phyloP scores from a whole-genome alignment of 2,797 vertebrate species.

The Remorina albescens region DNA sequence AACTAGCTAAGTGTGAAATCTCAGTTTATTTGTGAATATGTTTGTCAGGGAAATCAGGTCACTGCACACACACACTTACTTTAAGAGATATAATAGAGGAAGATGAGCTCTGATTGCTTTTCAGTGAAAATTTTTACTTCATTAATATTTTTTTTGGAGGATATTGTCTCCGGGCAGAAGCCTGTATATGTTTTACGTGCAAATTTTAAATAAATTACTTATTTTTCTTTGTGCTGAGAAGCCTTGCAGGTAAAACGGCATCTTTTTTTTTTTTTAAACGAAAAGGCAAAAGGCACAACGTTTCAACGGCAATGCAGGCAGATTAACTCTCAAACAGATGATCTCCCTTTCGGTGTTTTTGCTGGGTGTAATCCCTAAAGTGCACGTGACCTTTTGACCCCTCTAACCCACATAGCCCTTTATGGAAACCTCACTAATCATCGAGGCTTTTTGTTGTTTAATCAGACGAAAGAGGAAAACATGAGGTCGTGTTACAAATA shows the following conservation, averaged over 20 bases:
- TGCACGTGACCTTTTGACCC: constrained; percentile 57
- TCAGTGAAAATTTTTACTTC: too few species aligned
- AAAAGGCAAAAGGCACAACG: too few species aligned
- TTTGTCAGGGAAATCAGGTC: constrained; percentile 24
- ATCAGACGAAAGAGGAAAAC: constrained; percentile 46
- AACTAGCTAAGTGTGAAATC: constrained; percentile 46
- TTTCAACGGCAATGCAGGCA: neutral
- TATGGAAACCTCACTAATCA: constrained; percentile 50
- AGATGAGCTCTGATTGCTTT: too few species aligned
- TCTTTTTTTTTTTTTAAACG: too few species aligned
- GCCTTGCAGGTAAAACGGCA: neutral
- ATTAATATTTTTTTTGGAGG: too few species aligned
- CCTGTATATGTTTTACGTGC: neutral
- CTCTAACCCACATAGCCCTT: constrained; percentile 23
- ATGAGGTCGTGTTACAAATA: constrained; percentile 50
- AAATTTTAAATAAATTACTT: neutral
- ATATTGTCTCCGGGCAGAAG: neutral
- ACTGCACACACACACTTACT: neutral
- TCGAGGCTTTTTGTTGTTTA: constrained; percentile 51
- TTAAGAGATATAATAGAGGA: too few species aligned
- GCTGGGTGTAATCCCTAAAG: constrained; percentile 54
- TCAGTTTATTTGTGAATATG: constrained; percentile 42
- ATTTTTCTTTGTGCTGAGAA: too few species aligned
- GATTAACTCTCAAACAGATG: constrained; percentile 5
- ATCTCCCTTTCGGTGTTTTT: neutral